phyloP scores from a whole-genome alignment of 2,797 vertebrate species.

The Rhabdophis nuchalis region DNA sequence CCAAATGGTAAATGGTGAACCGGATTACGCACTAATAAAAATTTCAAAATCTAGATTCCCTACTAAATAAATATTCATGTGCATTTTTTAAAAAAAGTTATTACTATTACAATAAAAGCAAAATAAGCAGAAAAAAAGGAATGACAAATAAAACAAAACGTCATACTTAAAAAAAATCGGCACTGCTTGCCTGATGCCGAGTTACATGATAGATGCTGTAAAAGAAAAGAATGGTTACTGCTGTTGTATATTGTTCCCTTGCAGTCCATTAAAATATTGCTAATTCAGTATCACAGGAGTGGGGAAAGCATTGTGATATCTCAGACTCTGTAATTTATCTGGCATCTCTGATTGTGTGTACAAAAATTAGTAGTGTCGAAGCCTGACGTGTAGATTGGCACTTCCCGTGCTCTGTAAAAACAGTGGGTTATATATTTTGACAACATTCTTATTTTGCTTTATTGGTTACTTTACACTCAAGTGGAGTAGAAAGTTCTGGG shows the following conservation, averaged over 20 bases:
- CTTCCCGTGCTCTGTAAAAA: neutral
- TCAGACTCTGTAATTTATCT: neutral
- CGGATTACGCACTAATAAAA: neutral
- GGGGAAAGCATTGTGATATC: neutral
- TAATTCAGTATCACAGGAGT: neutral
- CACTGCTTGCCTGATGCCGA: neutral
- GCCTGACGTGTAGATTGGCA: neutral
- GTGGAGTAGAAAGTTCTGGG: neutral
- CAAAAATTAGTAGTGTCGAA: neutral
- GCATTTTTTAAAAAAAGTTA: neutral
- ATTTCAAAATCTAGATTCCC: neutral
- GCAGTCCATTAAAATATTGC: neutral
- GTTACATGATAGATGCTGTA: neutral
- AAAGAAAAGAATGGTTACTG: neutral
- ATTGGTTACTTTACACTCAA: neutral
- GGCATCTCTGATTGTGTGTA: neutral
- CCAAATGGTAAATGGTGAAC: neutral
- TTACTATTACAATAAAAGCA: neutral
- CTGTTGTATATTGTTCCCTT: neutral
- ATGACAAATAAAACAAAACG: neutral
- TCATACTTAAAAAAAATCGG: neutral
- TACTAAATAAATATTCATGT: neutral
- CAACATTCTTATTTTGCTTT: neutral
- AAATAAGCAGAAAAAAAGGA: neutral
- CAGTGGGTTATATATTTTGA: neutral